These are phyloP conservation scores for Abramis brama DNA, from an alignment of 2,113 vertebrate genomes.

Conservation along the genomic window DNA sequence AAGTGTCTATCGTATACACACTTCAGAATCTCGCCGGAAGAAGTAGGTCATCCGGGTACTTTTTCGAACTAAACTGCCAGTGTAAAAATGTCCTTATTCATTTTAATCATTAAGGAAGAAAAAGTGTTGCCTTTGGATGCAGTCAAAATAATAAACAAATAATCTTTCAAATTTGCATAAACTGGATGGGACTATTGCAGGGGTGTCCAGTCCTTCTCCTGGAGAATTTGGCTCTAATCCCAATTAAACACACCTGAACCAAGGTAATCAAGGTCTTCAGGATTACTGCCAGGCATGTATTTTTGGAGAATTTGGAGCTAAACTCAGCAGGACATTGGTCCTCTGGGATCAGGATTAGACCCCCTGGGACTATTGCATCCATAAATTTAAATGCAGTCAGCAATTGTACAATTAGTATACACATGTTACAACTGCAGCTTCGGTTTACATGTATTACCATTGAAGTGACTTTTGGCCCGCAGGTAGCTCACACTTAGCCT, in stretches of 20 bases:
- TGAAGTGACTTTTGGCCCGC: conserved; percentile 87
- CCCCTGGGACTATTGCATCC: neutral
- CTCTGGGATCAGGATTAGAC: too few relatives aligned
- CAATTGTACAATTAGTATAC: neutral
- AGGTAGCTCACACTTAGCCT: conserved; percentile 88
- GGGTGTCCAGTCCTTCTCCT: too few relatives aligned
- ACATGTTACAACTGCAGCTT: neutral
- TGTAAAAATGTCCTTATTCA: neutral
- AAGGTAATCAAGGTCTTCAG: too few relatives aligned
- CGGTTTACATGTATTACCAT: conserved; percentile 70
- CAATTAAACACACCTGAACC: neutral
- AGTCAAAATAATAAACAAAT: neutral
- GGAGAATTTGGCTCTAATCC: neutral
- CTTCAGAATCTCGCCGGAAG: too few relatives aligned
- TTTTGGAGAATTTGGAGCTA: too few relatives aligned
- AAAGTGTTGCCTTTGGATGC: neutral
- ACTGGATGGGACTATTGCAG: neutral
- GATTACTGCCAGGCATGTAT: too few relatives aligned
- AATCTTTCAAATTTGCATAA: neutral
- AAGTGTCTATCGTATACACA: too few relatives aligned
- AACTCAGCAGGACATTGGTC: too few relatives aligned
- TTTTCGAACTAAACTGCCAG: too few relatives aligned
- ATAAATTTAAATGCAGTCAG: neutral
- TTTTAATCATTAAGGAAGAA: neutral
- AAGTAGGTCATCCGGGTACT: too few relatives aligned